These are phyloP conservation scores for Paradisaea rubra DNA, from an alignment of 2,113 vertebrate genomes.

Conservation along the genomic window DNA sequence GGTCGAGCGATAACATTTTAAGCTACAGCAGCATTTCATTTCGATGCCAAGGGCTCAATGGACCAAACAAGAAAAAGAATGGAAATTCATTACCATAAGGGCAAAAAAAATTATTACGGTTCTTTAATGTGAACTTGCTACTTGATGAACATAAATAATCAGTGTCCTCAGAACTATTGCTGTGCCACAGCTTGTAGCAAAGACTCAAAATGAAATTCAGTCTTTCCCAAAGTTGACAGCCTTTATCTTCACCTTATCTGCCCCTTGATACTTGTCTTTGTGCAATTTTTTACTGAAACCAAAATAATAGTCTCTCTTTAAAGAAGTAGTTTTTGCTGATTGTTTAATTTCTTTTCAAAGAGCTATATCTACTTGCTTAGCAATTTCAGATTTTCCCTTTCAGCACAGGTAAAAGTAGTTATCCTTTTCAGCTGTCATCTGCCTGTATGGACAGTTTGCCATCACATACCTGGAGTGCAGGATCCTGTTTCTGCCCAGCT, in stretches of 20 bases:
- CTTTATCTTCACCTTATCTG: not conserved
- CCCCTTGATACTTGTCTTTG: not conserved
- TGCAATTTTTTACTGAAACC: not conserved
- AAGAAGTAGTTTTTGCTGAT: not conserved
- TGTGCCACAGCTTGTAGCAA: not conserved
- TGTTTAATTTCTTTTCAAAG: not conserved
- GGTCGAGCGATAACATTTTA: not conserved
- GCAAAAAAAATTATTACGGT: not conserved
- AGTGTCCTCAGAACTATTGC: not conserved
- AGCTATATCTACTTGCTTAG: not conserved
- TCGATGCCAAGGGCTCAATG: not conserved
- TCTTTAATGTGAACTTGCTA: not conserved
- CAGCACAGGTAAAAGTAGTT: not conserved
- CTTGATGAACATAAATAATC: not conserved
- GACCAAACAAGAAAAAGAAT: not conserved
- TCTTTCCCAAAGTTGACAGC: not conserved
- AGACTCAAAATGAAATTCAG: not conserved
- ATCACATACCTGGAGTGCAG: slow-evolving; percentile 39
- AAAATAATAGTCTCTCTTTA: not conserved
- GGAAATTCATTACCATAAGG: not conserved
- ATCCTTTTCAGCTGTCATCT: not conserved
- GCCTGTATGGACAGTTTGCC: not conserved
- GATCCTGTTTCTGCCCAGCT: slow-evolving; percentile 7
- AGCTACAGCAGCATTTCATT: not conserved
- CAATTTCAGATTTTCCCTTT: not conserved